phyloP scores from a whole-genome alignment of 2,113 vertebrate genomes.

The Eupsittula cactorum region DNA sequence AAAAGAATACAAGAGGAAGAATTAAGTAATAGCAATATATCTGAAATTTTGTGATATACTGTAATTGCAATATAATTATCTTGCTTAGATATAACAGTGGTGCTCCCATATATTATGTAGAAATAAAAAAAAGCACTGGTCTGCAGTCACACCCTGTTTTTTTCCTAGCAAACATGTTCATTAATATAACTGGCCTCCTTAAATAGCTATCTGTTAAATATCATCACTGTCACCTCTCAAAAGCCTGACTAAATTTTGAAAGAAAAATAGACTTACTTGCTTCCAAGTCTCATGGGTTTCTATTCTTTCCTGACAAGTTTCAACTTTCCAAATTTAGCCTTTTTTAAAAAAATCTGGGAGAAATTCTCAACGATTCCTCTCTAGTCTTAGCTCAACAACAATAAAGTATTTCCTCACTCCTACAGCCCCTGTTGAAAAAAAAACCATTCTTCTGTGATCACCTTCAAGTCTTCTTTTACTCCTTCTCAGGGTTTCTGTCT shows the following conservation, averaged over 20 bases:
- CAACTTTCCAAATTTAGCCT: background rate
- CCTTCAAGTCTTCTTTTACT: background rate
- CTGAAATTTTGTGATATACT: background rate
- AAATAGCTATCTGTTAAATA: background rate
- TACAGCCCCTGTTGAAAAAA: background rate
- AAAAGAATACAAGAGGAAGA: background rate
- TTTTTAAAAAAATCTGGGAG: background rate
- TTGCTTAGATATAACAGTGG: background rate
- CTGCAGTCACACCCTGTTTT: fast-evolving
- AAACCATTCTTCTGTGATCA: background rate
- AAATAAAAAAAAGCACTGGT: background rate
- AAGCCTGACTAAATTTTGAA: background rate
- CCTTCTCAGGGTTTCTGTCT: background rate
- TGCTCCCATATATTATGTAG: background rate
- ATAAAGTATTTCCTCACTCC: background rate
- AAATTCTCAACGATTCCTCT: background rate
- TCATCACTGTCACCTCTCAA: background rate
- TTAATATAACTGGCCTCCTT: background rate
- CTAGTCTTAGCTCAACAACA: background rate
- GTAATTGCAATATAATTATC: background rate
- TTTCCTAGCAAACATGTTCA: background rate
- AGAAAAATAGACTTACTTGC: background rate
- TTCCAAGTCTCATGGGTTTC: background rate
- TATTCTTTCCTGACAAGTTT: background rate
- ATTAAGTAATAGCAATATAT: background rate